These are phyloP conservation scores for Ladona fulva DNA, from an alignment of 1,140 invertebrate species.

Conservation along the genomic window DNA sequence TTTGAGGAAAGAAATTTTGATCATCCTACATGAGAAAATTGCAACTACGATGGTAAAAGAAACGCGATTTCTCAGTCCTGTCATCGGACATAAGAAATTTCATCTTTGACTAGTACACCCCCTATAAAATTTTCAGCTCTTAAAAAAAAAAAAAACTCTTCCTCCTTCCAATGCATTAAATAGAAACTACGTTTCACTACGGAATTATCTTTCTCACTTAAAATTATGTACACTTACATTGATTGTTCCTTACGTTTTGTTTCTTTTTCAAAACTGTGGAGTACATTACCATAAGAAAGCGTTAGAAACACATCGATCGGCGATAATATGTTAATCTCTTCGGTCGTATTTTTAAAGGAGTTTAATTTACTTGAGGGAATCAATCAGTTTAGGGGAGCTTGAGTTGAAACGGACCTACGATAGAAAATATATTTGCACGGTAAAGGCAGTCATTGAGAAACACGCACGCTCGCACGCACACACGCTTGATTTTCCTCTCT, in stretches of 20 bases:
- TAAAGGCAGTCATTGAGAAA: not conserved
- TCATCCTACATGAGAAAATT: not conserved
- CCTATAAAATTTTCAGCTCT: not conserved
- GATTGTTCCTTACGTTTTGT: not conserved
- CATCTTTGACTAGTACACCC: not conserved
- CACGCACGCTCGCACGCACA: not conserved
- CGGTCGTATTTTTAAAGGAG: no score
- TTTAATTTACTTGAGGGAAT: not conserved
- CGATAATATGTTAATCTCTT: not conserved
- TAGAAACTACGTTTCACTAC: not conserved
- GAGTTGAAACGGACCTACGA: not conserved
- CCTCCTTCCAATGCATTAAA: not conserved
- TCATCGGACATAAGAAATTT: not conserved
- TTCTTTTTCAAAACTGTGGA: not conserved
- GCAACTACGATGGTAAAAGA: not conserved
- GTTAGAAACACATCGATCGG: not conserved
- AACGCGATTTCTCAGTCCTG: not conserved
- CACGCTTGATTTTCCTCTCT: not conserved
- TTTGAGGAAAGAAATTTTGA: not conserved
- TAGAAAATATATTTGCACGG: conserved; percentile 10
- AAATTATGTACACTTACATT: not conserved
- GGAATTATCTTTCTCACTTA: not conserved
- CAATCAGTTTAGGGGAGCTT: not conserved
- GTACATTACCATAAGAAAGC: not conserved
- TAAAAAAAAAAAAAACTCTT: not conserved